These are phyloP conservation scores for Numenius arquata DNA, from an alignment of 2,113 vertebrate genomes.

Conservation along the genomic window DNA sequence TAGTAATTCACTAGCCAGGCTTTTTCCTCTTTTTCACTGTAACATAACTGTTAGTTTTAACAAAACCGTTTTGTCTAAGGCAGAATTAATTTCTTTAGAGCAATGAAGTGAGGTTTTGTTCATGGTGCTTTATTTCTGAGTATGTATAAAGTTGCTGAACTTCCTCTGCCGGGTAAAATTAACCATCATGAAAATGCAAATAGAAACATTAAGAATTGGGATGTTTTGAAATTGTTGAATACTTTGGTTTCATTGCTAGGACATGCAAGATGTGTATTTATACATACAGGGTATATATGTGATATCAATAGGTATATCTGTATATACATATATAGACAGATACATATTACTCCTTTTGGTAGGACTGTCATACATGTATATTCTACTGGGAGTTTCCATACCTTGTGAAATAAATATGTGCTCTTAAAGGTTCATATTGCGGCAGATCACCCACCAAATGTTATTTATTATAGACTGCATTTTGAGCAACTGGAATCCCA, in stretches of 20 bases:
- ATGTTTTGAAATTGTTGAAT: background rate
- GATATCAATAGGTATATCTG: background rate
- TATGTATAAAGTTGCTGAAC: background rate
- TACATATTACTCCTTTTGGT: background rate
- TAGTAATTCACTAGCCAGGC: background rate
- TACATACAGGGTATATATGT: background rate
- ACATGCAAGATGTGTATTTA: background rate
- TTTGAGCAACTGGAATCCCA: background rate
- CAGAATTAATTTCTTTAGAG: constrained; percentile 39
- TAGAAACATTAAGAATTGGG: background rate
- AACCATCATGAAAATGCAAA: background rate
- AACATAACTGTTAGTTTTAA: constrained; percentile 58
- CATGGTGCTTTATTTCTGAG: background rate
- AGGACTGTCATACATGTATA: background rate
- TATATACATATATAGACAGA: background rate
- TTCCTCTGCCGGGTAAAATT: constrained; percentile 21
- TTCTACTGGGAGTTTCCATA: background rate
- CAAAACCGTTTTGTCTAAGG: constrained; percentile 55
- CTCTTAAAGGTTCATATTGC: background rate
- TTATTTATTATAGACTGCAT: background rate
- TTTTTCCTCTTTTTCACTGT: constrained; percentile 40
- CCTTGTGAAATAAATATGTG: background rate
- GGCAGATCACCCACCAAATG: background rate
- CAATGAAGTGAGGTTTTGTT: constrained; percentile 47
- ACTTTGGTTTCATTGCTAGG: background rate